Conservation (phyloP, 1,140 invertebrate species). For the Drosophila repleta region DNA sequence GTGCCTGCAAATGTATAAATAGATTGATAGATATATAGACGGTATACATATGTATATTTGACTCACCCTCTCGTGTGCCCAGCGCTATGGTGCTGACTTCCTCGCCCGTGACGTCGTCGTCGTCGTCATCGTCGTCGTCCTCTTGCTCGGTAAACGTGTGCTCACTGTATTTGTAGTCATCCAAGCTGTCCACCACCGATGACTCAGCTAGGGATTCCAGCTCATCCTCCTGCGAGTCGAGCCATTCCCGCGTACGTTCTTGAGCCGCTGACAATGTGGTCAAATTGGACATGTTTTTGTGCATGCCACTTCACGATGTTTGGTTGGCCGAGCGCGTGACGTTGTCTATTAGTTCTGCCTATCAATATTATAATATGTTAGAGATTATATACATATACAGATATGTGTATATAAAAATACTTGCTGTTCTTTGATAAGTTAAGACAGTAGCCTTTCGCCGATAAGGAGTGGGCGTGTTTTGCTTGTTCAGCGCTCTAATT, state of each 20-base stretch:
- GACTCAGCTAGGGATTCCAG: conserved; percentile 70
- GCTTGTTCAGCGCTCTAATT: neutral
- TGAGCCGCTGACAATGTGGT: conserved; percentile 37
- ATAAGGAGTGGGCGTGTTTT: conserved; percentile 49
- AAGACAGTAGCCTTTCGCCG: conserved; percentile 16
- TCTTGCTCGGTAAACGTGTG: conserved; percentile 38
- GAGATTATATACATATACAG: conserved; percentile 11
- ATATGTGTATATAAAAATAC: conserved; percentile 2
- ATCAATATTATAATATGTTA: conserved; percentile 43
- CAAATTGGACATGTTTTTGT: conserved; percentile 50
- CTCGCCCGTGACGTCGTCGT: conserved; percentile 46
- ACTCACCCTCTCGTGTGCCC: conserved; percentile 57
- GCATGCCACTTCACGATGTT: conserved; percentile 5
- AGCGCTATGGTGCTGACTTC: conserved; percentile 64
- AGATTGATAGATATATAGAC: conserved; percentile 2
- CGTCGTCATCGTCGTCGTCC: conserved; percentile 51
- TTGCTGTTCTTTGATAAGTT: conserved; percentile 48
- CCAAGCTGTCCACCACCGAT: conserved; percentile 71
- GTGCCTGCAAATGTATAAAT: conserved; percentile 15
- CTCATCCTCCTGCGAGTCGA: conserved; percentile 60
- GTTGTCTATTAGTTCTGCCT: conserved; percentile 32
- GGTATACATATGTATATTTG: neutral
- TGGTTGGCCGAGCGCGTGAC: conserved; percentile 25
- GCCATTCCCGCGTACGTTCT: conserved; percentile 63
- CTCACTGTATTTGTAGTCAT: conserved; percentile 67